These are phyloP conservation scores for Whitmania pigra DNA, from an alignment of 1,140 invertebrate species.

Conservation along the genomic window DNA sequence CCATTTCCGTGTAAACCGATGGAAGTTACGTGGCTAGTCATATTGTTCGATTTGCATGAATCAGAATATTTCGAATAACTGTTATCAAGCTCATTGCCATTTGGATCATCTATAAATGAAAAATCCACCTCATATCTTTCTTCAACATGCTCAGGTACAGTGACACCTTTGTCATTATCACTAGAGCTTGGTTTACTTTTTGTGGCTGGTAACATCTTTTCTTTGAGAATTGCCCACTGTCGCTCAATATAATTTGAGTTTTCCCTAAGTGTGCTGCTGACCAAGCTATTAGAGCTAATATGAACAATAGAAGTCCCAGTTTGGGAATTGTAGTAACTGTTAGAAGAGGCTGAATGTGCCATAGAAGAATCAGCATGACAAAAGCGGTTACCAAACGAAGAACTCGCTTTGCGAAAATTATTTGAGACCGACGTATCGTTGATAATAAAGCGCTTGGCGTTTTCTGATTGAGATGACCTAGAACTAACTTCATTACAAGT, in stretches of 20 bases:
- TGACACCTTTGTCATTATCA: neutral
- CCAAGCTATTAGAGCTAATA: constrained; percentile 3
- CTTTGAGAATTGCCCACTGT: constrained; percentile 1
- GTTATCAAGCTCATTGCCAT: neutral
- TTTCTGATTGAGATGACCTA: no score
- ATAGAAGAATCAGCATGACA: neutral
- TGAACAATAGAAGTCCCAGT: constrained; percentile 8
- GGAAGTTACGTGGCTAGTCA: neutral
- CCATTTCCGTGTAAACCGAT: neutral
- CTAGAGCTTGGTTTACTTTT: neutral
- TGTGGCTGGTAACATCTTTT: neutral
- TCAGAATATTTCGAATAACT: no score
- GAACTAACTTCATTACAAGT: no score
- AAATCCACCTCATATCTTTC: constrained; percentile 1
- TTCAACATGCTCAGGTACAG: neutral
- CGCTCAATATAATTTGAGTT: constrained; percentile 10
- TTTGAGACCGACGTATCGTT: neutral
- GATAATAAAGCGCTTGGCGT: neutral
- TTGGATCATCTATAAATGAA: constrained; percentile 4
- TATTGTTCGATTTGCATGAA: neutral
- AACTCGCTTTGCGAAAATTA: neutral
- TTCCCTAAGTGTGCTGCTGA: neutral
- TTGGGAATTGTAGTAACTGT: constrained; percentile 9
- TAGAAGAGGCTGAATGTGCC: neutral
- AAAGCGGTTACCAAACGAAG: constrained; percentile 2